These are phyloP conservation scores for Drosophila athabasca DNA, from an alignment of 1,140 invertebrate genomes.

Conservation along the genomic window DNA sequence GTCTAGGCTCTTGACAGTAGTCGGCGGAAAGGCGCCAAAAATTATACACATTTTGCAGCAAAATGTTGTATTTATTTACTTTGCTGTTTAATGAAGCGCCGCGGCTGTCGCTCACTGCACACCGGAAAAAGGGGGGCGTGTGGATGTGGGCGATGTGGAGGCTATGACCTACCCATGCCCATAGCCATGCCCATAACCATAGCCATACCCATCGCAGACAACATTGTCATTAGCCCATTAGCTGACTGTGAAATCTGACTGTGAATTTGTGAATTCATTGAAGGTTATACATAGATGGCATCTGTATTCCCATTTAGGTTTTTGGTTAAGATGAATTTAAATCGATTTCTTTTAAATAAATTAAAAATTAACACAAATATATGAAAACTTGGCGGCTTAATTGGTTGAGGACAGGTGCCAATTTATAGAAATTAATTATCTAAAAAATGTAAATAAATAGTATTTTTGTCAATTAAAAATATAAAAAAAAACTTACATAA, in stretches of 20 bases:
- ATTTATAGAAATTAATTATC: neutral
- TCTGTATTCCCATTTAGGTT: conserved; percentile 30
- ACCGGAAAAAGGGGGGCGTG: conserved; percentile 19
- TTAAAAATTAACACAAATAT: neutral
- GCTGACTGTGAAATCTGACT: conserved; percentile 18
- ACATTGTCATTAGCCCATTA: conserved; percentile 55
- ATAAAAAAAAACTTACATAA: too few species aligned
- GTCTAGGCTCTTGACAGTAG: conserved; percentile 17
- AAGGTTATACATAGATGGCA: conserved; percentile 48
- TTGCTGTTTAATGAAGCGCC: conserved; percentile 63
- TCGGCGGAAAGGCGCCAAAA: conserved; percentile 70
- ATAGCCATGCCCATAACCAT: conserved; percentile 40
- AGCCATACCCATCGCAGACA: conserved; percentile 27
- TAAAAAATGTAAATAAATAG: too few species aligned
- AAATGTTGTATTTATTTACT: conserved; percentile 61
- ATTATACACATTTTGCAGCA: conserved; percentile 45
- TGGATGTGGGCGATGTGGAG: conserved; percentile 39
- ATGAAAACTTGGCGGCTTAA: too few species aligned
- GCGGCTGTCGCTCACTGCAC: conserved; percentile 3
- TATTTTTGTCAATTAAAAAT: too few species aligned
- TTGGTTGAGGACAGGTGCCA: too few species aligned
- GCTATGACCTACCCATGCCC: conserved; percentile 37
- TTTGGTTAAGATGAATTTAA: conserved; percentile 28
- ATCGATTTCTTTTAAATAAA: conserved; percentile 13
- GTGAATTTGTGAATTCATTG: conserved; percentile 42